Base-by-base conservation (phyloP, 1,140 invertebrate genomes). In the Polypedilum pembai region DNA sequence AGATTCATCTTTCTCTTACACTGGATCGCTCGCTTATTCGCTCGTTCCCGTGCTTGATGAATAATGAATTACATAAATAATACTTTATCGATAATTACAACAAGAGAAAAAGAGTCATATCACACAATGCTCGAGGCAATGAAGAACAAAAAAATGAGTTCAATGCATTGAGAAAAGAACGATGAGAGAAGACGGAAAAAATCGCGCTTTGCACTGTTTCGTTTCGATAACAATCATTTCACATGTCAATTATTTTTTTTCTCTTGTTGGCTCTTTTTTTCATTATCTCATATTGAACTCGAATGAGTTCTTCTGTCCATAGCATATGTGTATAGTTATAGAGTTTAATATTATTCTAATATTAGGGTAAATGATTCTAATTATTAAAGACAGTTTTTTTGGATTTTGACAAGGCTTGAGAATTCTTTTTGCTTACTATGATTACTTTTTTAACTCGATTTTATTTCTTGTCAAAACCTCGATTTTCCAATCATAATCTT, bases 41-140 rank as follows among this genome's bases (percentile, higher is more conserved):
- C 10, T 56, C n/a, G 24, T n/a, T n/a, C n/a, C 24, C 24, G 24
- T 33, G 12, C 15, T 56, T 56, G 65, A 69, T 69, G 65, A 69
- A 69, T 69, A 69, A 69, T 69, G 65, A 69, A 69, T 20, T 18
- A 69, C 65, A 69, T 69, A 69, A 69, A 56, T 56, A 69, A 69
- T 69, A 69, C 24, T 33, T 69, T 18, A 69, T 69, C 65, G 65
- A 69, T 69, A 69, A 69, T 69, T 69, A 69, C 18, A 21, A 69
- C 8, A 20, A 69, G 20, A 69, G 20, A 33, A 5, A 33, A 12
- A 56, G 45, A n/a, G n/a, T 56, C 45, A 56, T 33, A 33, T 33
- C 24, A 33, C 45, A n/a, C n/a, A 12, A 56, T 56, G 12, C n/a
- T 56, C 45, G 3, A 4, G 3, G 45, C 10, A 56, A 56, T 56